These are phyloP conservation scores for Myxocyprinus asiaticus DNA, from an alignment of 2,113 vertebrate genomes.

Conservation along the genomic window DNA sequence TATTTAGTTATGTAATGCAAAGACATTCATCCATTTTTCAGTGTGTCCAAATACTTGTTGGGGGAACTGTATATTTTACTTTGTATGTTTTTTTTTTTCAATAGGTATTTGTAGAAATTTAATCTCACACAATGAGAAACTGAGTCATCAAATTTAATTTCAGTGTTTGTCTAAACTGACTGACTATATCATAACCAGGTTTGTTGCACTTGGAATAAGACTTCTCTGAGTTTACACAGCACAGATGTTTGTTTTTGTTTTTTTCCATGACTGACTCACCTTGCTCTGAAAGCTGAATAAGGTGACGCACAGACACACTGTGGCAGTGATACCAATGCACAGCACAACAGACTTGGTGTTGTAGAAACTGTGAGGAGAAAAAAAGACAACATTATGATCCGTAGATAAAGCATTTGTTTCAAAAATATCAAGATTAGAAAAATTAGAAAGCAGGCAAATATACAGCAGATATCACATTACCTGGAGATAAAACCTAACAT, in stretches of 20 bases:
- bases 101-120: too few species aligned
- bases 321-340: constrained; percentile 87
- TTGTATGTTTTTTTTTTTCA: too few species aligned
- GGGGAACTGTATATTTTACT: too few species aligned
- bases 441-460: background rate
- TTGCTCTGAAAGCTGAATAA: constrained; percentile 95
- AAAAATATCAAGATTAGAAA: background rate
- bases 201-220: too few species aligned
- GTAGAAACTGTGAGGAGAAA: constrained; percentile 81
- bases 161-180: too few species aligned
- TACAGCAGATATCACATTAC: constrained; percentile 54
- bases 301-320: constrained; percentile 88
- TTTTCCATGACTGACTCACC: constrained; percentile 67
- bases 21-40: too few species aligned
- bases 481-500: constrained; percentile 79
- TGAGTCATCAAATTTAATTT: too few species aligned
- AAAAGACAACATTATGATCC: background rate
- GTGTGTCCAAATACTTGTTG: too few species aligned
- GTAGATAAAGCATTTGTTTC: background rate
- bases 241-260: background rate
- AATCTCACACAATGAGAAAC: too few species aligned
- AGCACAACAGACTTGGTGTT: constrained; percentile 88
- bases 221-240: too few species aligned
- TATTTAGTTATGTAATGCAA: too few species aligned
- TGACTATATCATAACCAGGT: too few species aligned